Base-by-base conservation (phyloP, 2,113 vertebrate genomes). In the Istiophorus platypterus region DNA sequence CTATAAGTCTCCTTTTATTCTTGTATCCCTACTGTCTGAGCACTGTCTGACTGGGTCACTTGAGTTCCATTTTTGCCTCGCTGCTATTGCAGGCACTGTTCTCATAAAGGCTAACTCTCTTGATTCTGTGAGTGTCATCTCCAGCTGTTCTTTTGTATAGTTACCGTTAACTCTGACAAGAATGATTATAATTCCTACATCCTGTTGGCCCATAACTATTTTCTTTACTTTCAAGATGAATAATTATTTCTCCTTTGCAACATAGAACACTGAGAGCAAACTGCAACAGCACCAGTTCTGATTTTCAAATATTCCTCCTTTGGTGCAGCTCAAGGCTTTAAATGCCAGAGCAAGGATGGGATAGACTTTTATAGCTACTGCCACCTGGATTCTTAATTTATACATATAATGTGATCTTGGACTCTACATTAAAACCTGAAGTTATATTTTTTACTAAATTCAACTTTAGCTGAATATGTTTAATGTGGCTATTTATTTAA, bases 81-180 rank as follows among this genome's bases (percentile, higher is more conserved):
- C 70, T 70, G 72, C 72, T 39, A 17, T 62, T 66, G 72, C 62
- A 2, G 54, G 13, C 26, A 1, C 45, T 7, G 37, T 26, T 13
- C 27, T 70, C 39, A 1, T 37, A 82, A 79, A 71, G 61, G 62
- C 75, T 71, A 71, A 29, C 37, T 31, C 72, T 80, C 58, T 61
- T 24, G 58, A 70, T 54, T 41, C 78, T 62, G 78, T 66, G 64
- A 62, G 47, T 29, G 42, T 74, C 7, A 9, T 75, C 51, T 74
- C 78, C 69, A 62, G 72, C 63, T 78, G 58, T 41, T 74, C 41
- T 52, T 64, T 51, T 65, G 71, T 52, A 12, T 2, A 34, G 22
- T 51, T 39, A 41, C 9, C 39, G 15, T 13, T n/a, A 54, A 12
- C 54, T 3, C 1, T 68, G 63, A 39, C 27, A 27, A 34, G 27